Evolutionary conservation across 2,888 invertebrate genomes (phyloP), one percentile per base, ranked within the genome.

Genomic region (Lapara coniferarum): DNA sequence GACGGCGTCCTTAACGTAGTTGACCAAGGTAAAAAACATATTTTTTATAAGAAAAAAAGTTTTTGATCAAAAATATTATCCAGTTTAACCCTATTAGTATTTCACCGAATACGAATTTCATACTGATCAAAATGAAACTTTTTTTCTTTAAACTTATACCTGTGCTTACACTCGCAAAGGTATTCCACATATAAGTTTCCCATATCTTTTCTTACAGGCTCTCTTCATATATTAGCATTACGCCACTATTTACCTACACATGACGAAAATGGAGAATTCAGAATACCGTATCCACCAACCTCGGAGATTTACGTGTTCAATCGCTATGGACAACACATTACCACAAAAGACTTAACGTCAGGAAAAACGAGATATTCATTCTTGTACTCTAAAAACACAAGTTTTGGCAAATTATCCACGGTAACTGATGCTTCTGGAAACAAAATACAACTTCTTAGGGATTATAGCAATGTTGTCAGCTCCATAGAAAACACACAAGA

Each of bases 1-100:
- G 98, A 98, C 86, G 98, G 99, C n/a, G 97, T 98, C 70, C 95
- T 99, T 63, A 98, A 99, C 90, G 97, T 99, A 68, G 98, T 99
- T 55, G 99, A 99, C 94, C 98, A 98, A 95, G 97, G 97, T 92
- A 88, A 67, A 13, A 44, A 70, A 16, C 69, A 57, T 58, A 59
- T 16, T 44, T 10, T 12, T 2, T 12, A 59, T 19, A 5, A 30
- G 25, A 4, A 59, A 16, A n/a, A 16, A 2, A 37, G 2, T 37
- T 37, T 3, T 37, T 37, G 3, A 37, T 37, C 37, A 37, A 37
- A 37, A 37, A 37, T 37, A 37, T 37, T 37, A 37, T 2, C 8
- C 37, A 16, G 53, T 12, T 1, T 19, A 16, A 53, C 16, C 10
- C 10, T 10, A 16, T 16, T 16, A 8, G 2, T 16, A 53, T 16